Evolutionary conservation across 2,797 vertebrate species (phyloP).

Genomic region (Salmo trutta): DNA sequence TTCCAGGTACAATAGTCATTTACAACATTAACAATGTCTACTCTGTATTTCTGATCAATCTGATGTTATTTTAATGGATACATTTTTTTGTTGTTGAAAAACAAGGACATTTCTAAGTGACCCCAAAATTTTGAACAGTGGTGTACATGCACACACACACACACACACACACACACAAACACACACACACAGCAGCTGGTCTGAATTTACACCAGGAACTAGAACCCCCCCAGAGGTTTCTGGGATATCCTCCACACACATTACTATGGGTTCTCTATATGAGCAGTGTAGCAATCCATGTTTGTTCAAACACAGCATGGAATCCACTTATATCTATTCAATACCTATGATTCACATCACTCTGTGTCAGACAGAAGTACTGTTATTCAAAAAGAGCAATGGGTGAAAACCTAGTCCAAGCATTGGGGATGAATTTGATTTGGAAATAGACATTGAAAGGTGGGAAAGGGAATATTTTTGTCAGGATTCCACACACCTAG

Average conservation of each 20-base stretch:
- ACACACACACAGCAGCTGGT: conserved; percentile 53
- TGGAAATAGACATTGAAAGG: conserved; percentile 2
- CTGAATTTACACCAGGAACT: conserved; percentile 60
- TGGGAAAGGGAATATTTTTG: not conserved
- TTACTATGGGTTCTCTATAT: not conserved
- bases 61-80: too few species aligned
- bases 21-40: too few species aligned
- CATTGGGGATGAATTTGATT: too few species aligned
- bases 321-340: conserved; percentile 54
- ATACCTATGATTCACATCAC: conserved; percentile 37
- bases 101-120: too few species aligned
- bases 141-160: too few species aligned
- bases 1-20: too few species aligned
- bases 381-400: not conserved
- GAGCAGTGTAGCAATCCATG: conserved; percentile 37
- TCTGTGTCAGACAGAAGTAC: conserved; percentile 18
- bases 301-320: conserved; percentile 62
- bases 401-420: too few species aligned
- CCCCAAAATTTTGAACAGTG: too few species aligned
- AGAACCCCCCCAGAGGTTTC: conserved; percentile 52
- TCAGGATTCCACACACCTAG: not conserved
- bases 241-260: not conserved
- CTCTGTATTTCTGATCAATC: too few species aligned
- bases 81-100: too few species aligned
- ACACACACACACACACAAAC: not conserved